These are phyloP conservation scores for Oscheius sp. DNA, from an alignment of 2,888 invertebrate species.

Conservation along the genomic window DNA sequence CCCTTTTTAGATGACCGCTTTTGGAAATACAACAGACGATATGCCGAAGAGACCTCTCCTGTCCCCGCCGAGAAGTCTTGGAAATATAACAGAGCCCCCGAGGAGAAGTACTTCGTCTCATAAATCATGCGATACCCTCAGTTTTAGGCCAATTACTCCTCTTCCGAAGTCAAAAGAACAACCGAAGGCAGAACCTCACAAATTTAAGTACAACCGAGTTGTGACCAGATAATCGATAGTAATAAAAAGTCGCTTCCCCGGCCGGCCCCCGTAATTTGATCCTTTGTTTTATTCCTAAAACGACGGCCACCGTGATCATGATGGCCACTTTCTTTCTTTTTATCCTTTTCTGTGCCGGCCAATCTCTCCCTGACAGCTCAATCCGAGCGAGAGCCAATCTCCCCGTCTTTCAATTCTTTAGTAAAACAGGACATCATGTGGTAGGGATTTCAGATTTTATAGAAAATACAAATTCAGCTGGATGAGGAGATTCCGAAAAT, in stretches of 20 bases:
- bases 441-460: constrained; percentile 30
- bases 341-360: not conserved
- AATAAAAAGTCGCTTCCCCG: not conserved
- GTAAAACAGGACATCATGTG: constrained; percentile 51
- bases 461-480: constrained; percentile 42
- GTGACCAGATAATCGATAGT: constrained; percentile 19
- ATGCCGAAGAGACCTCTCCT: not conserved
- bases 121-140: no score
- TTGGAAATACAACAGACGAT: constrained; percentile 45
- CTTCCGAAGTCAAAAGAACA: not conserved
- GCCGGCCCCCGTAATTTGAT: constrained; percentile 4
- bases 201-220: constrained; percentile 48
- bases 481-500: constrained; percentile 67
- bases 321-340: not conserved
- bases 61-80: not conserved
- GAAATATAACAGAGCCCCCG: constrained; percentile 3
- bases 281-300: constrained; percentile 15
- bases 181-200: constrained; percentile 1
- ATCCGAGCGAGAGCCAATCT: constrained; percentile 26
- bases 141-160: not conserved
- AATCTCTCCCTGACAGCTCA: constrained; percentile 3
- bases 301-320: not conserved
- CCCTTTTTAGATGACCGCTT: constrained; percentile 41
- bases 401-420: constrained; percentile 52
- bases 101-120: not conserved